Evolutionary conservation across 35 echinoderm and acorn worm species (phyloP), one percentile per base, ranked within the genome.

Genomic region (Diadema setosum): DNA sequence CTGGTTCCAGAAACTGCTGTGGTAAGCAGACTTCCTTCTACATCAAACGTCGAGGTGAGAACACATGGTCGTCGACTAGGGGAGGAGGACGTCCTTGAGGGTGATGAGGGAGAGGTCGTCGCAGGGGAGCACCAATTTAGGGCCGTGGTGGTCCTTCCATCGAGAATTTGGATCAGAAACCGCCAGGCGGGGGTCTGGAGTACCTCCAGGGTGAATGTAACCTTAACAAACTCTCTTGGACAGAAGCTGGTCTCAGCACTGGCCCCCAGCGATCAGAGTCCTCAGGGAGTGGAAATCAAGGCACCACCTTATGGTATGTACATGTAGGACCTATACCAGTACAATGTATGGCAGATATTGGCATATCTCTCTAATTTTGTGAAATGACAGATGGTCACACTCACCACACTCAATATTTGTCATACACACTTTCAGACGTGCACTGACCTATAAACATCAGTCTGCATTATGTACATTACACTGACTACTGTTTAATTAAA

Each of bases 141-240:
- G 40, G 73, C 73, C 25, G 27, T 78, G 73, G 73, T 78, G 35
- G 73, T 78, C 2, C 73, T 42, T 16, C 73, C 73, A 39, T 78
- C 73, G 39, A 34, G 73, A 25, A 78, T 78, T 41, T 44, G 73
- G 73, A 36, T 78, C 73, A 78, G 73, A 36, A 78, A 78, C 40
- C 24, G 27, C 40, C 29, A 78, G 18, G 39, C 44, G 2, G 73
- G 73, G 16, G 37, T 78, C 27, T 78, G 73, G 73, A 36, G 44
- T 78, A 78, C 73, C 14, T 42, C 73, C 1, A 9, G 14, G 35
- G 73, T 78, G 73, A 78, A 78, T 25, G 73, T 78, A 7, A 78
- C 73, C 73, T 39, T 78, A 7, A 44, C 33, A 9, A 78, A 78
- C 40, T 21, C 73, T 78, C 37, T 78, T 35, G 73, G 73, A 78